Base-by-base conservation (phyloP, 2,797 vertebrate species). In the Loriculus beryllinus region DNA sequence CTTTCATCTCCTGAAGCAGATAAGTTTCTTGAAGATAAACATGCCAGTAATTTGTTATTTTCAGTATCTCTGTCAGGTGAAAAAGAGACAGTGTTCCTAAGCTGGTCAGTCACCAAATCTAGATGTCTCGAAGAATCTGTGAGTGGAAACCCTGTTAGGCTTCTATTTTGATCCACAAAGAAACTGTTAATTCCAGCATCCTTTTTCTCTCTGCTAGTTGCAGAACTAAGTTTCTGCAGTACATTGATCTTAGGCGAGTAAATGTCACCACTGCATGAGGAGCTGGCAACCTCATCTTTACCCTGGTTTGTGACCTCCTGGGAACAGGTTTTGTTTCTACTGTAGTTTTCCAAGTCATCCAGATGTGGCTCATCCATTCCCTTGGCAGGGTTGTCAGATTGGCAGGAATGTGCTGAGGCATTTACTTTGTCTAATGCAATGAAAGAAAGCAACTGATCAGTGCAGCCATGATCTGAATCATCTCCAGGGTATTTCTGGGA, bases 81-180 rank as follows among this genome's bases (percentile, higher is more conserved):
- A 35, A 42, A 3, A 21, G 43, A 39, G 5, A 21, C 39, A 60
- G 57, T 9, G 26, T 67, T 49, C 56, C 42, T 62, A 33, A 60
- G 14, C 2, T 43, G 80, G 39, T 88, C 54, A 47, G 28, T 42
- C 64, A 29, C 45, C 21, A 72, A 33, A 35, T 48, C 18, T 20
- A n/a, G 12, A 9, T 13, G 23, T 31, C 15, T 13, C 25, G 3
- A 23, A 56, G 62, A 47, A 12, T 29, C 48, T 77, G 43, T 28
- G 2, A 25, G n/a, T 7, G 9, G 28, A 20, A 6, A 7, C n/a
- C 5, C 26, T 5, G 1, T 5, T 15, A 45, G 7, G 33, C 77
- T 35, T 45, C 47, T 83, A 11, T 56, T 42, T 12, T 43, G 37
- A 15, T 29, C 45, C 22, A 77, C 25, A 35, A n/a, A 29, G 33